phyloP scores from a whole-genome alignment of 2,888 invertebrate species.

The Sepiola atlantica region DNA sequence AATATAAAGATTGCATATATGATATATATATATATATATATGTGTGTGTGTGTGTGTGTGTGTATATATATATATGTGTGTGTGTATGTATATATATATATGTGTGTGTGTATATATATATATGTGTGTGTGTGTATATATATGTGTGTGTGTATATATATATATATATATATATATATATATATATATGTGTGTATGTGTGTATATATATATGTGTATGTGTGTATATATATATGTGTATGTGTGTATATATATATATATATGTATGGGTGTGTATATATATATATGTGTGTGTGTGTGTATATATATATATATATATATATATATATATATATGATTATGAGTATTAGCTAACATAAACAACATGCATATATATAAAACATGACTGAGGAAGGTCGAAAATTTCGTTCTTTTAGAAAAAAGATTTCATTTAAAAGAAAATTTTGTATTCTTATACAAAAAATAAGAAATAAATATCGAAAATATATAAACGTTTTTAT shows the following conservation, averaged over 20 bases:
- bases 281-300: not conserved
- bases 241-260: not conserved
- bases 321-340: not conserved
- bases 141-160: not conserved
- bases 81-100: conserved; percentile 23
- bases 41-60: not conserved
- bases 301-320: not conserved
- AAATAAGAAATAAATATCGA: no score
- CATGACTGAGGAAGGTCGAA: no score
- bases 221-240: not conserved
- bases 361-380: not conserved
- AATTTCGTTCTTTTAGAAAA: no score
- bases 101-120: not conserved
- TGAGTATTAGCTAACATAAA: not conserved
- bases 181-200: not conserved
- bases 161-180: conserved; percentile 36
- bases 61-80: not conserved
- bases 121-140: not conserved
- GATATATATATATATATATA: not conserved
- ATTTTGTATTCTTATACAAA: no score
- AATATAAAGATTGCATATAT: not conserved
- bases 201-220: not conserved
- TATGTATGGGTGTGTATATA: not conserved
- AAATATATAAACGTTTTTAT: no score
- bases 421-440: no score